Evolutionary conservation across 2,888 invertebrate species (phyloP), one percentile per base, ranked within the genome.

Genomic region (Cryptocephalus moraei): DNA sequence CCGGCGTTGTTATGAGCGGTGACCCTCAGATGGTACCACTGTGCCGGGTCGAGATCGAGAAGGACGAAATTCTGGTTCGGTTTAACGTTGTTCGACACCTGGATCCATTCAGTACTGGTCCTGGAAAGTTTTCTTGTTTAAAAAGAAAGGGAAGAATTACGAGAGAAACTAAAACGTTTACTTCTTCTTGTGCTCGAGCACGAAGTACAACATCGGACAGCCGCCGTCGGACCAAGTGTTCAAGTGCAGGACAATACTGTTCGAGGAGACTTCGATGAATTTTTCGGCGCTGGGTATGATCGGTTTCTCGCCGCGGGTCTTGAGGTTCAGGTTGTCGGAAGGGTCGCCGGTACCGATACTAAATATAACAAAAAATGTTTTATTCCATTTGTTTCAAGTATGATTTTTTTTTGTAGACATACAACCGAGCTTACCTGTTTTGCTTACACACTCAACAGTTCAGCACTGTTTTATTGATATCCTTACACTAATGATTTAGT

Each of bases 1-100:
- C 95, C 96, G 50, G 95, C 95, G 62, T 93, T 94, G 71, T 94
- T 95, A 72, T 94, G 90, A 4, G 91, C 90, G 2, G 91, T 92
- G 38, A 94, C 91, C 52, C 90, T 79, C 54, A 95, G 77, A 62
- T 89, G 85, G 67, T 95, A 95, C 91, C 94, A 92, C 10, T 86
- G 90, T 13, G 92, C 94, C 0, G 95, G 91, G 62, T 91, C 91
- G 60, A 95, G 74, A 67, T 94, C 93, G 69, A 91, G 75, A 8
- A 92, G 88, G 11, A 91, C 88, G 64, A 91, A 92, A 71, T 91
- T 91, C 54, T 90, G 89, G 49, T 86, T 87, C 9, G 91, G 88
- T 70, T 91, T 91, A 1, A 92, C 91, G 67, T 91, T 91, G 68
- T 92, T 92, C 9, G 91, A 91, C 45, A 92, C 91, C 73, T 92